phyloP scores from a whole-genome alignment of 2,797 vertebrate genomes.

The Arctocebus calabarensis region DNA sequence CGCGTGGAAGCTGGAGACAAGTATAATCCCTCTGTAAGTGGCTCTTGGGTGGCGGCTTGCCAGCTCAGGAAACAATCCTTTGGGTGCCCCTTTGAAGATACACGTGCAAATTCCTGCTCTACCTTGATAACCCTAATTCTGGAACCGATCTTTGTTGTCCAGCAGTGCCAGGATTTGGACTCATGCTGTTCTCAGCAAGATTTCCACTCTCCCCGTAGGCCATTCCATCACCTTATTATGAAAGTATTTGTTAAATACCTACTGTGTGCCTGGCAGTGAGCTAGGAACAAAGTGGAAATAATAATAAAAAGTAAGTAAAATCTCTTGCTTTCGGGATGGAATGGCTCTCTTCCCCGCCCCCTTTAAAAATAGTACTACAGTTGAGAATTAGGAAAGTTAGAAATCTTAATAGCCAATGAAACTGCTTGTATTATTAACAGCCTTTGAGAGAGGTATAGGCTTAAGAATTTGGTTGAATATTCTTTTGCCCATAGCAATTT shows the following conservation, averaged over 20 bases:
- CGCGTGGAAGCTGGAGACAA: background rate
- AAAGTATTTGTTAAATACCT: constrained; percentile 22
- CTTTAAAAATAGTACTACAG: background rate
- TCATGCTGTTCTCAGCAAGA: constrained; percentile 33
- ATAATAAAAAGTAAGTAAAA: background rate
- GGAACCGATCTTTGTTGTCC: constrained; percentile 48
- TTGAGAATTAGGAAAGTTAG: constrained; percentile 72
- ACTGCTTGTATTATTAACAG: constrained; percentile 60
- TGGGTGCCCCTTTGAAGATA: constrained; percentile 17
- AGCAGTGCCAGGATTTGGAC: background rate
- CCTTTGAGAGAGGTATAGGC: constrained; percentile 57
- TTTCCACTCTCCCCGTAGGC: background rate
- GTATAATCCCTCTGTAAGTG: background rate
- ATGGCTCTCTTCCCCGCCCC: background rate
- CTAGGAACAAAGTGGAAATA: background rate
- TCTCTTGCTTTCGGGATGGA: background rate
- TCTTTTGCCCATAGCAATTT: constrained; percentile 69
- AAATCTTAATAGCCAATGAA: constrained; percentile 61
- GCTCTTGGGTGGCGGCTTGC: background rate
- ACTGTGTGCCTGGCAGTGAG: constrained; percentile 51
- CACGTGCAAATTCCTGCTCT: background rate
- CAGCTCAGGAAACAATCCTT: background rate
- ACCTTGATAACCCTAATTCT: background rate
- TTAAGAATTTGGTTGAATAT: constrained; percentile 61
- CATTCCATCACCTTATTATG: background rate